Evolutionary conservation across 1,140 invertebrate species (phyloP), one percentile per base, ranked within the genome.

Genomic region (Drosophila yakuba): DNA sequence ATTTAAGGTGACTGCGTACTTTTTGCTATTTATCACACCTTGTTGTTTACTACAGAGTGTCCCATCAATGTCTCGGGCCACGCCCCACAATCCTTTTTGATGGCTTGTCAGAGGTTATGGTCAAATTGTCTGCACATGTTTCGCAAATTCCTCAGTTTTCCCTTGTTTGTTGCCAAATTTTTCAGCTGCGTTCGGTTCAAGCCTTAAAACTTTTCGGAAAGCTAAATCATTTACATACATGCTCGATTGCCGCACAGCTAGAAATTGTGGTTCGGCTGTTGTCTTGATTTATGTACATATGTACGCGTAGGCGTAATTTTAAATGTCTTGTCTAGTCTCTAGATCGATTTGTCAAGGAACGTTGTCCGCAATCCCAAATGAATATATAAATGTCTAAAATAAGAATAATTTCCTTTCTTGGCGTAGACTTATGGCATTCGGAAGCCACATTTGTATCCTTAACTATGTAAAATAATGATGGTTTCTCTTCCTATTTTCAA

Each of bases 81-180:
- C n/a, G 47, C 36, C 61, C 51, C 39, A 28, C 45, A 55, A 32
- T 47, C 32, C 39, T 41, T 28, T 39, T n/a, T 69, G 61, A 63
- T 66, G 74, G 44, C 48, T 47, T 75, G 80, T 74, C 80, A 78
- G 71, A 78, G 79, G 80, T 82, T 82, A 82, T 82, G 74, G 66
- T 60, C 75, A 82, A 82, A 82, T 82, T 74, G 80, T 69, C 50
- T 56, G 74, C 80, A 82, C 79, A 82, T 82, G 79, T 64, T 74
- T 64, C 62, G 79, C 67, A 82, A 78, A 76, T 80, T 72, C 77
- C 63, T 73, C 57, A 66, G 72, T 80, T 78, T 58, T 45, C 35
- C 32, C 41, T 47, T 38, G 28, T 63, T 60, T 50, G 35, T 23
- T 72, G 47, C 45, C 58, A 62, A 45, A 67, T 67, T 67, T 43